Evolutionary conservation across 2,797 vertebrate species (phyloP).

Genomic region (Spondyliosoma cantharus): DNA sequence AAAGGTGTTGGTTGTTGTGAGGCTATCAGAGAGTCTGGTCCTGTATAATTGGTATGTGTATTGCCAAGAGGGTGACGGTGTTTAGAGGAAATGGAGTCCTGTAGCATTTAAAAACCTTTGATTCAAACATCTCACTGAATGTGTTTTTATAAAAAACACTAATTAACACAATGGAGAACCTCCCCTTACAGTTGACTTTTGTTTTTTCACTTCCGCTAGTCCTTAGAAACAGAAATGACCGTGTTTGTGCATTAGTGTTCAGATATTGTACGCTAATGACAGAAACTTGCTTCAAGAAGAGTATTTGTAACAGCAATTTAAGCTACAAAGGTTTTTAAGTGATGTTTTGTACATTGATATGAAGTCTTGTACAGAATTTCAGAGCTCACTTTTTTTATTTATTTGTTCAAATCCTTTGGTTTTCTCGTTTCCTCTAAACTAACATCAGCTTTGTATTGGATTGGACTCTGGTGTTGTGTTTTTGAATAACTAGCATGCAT

Average conservation of each 20-base stretch:
- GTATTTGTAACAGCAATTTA: conserved; percentile 87
- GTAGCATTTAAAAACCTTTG: conserved; percentile 58
- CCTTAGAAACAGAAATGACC: conserved; percentile 75
- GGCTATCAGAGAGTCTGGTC: conserved; percentile 5
- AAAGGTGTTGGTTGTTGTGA: conserved; percentile 13
- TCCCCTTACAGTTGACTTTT: conserved; percentile 36
- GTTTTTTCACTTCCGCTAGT: conserved; percentile 57
- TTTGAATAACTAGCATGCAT: conserved; percentile 78
- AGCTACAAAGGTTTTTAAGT: conserved; percentile 83
- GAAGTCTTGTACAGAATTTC: conserved; percentile 84
- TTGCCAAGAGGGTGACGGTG: conserved; percentile 34
- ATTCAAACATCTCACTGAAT: conserved; percentile 52
- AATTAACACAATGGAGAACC: conserved; percentile 38
- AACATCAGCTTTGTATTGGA: conserved; percentile 79
- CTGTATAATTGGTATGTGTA: conserved; percentile 19
- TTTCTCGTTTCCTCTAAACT: conserved; percentile 72
- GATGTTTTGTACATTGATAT: conserved; percentile 86
- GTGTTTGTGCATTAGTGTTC: conserved; percentile 67
- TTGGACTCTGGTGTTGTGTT: conserved; percentile 75
- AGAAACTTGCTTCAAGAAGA: conserved; percentile 65
- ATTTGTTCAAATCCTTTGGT: conserved; percentile 70
- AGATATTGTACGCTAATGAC: conserved; percentile 63
- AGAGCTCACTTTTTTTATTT: conserved; percentile 79
- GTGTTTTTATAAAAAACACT: conserved; percentile 59
- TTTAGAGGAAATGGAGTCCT: conserved; percentile 54